Evolutionary conservation across 2,797 vertebrate species (phyloP).

Genomic region (Falco berigora): DNA sequence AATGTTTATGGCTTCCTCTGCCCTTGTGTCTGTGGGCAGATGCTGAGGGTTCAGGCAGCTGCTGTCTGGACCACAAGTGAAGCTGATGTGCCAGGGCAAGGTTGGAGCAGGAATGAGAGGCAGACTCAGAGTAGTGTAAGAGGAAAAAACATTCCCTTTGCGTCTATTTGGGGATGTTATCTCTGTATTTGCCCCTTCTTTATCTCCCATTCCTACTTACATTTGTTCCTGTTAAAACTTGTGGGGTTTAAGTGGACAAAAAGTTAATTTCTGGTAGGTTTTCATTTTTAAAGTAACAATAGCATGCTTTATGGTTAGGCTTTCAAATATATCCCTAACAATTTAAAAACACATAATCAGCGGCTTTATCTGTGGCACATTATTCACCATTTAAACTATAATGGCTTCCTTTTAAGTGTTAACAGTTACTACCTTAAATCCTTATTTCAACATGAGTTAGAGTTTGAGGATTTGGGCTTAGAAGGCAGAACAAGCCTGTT

Average conservation of each 20-base stretch:
- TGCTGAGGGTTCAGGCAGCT: background rate
- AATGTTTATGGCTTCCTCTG: background rate
- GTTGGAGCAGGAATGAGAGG: background rate
- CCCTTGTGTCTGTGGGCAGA: background rate
- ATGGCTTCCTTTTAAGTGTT: background rate
- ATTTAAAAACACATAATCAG: slow-evolving; percentile 11
- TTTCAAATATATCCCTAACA: background rate
- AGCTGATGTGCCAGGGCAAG: background rate
- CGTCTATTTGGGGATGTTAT: background rate
- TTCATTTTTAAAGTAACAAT: background rate
- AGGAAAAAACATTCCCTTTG: background rate
- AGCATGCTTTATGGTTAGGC: background rate
- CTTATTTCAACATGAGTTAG: background rate
- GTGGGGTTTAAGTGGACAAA: background rate
- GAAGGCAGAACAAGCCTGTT: background rate
- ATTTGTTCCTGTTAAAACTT: background rate
- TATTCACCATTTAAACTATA: background rate
- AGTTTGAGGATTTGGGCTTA: background rate
- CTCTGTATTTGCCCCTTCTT: background rate
- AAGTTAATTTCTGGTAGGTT: background rate
- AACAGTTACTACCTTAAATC: slow-evolving; percentile 24
- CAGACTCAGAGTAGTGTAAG: background rate
- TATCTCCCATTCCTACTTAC: background rate
- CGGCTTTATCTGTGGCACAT: background rate
- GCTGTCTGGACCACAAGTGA: background rate